Conservation (phyloP, 1,140 invertebrate genomes). For the Anoplophora glabripennis region DNA sequence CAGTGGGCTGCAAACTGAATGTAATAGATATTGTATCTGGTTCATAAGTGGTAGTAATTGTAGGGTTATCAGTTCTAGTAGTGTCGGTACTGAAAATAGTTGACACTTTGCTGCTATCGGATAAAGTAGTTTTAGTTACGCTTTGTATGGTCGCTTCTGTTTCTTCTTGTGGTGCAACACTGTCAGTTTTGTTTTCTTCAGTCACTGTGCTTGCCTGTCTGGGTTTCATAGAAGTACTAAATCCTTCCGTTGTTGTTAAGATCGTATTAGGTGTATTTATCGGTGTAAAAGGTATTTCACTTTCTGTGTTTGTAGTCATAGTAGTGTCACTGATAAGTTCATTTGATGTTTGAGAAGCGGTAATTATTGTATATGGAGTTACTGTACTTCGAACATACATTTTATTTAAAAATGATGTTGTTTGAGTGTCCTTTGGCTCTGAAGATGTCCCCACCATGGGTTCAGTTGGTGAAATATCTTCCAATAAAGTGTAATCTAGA, state of each 20-base stretch:
- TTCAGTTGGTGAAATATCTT: not conserved
- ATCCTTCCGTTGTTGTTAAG: too few relatives aligned
- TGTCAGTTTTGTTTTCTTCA: too few relatives aligned
- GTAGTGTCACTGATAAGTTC: too few relatives aligned
- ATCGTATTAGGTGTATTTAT: too few relatives aligned
- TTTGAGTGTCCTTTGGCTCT: too few relatives aligned
- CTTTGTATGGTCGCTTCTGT: not conserved
- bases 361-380: too few relatives aligned
- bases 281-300: not conserved
- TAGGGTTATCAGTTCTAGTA: not conserved
- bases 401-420: too few relatives aligned
- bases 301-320: not conserved
- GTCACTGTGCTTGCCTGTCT: too few relatives aligned
- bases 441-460: not conserved
- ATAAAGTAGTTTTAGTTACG: not conserved
- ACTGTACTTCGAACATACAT: too few relatives aligned
- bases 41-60: not conserved
- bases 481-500: not conserved
- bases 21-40: not conserved
- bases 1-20: slow-evolving; percentile 1
- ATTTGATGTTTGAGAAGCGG: too few relatives aligned
- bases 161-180: not conserved
- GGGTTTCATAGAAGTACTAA: too few relatives aligned
- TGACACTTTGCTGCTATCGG: not conserved
- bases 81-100: not conserved